These are phyloP conservation scores for Lasioglossum albipes DNA, from an alignment of 1,140 invertebrate genomes.

Conservation along the genomic window DNA sequence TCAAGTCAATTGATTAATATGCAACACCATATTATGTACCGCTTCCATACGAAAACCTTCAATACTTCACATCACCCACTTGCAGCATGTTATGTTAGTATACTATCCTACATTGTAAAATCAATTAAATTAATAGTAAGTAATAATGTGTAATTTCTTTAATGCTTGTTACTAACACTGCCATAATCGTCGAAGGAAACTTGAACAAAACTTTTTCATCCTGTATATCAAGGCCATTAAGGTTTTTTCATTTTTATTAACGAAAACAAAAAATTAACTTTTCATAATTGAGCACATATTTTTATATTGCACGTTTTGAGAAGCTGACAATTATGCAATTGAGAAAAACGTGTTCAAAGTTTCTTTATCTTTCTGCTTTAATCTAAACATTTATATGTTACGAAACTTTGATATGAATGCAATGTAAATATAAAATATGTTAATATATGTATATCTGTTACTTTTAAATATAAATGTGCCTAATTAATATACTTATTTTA, in stretches of 20 bases:
- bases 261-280: too few relatives aligned
- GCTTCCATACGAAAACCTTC: slow-evolving; percentile 53
- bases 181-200: neutral
- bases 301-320: too few relatives aligned
- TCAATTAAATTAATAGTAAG: slow-evolving; percentile 33
- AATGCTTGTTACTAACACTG: neutral
- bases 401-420: neutral
- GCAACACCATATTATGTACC: slow-evolving; percentile 52
- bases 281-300: too few relatives aligned
- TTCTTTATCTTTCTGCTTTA: neutral
- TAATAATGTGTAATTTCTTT: slow-evolving; percentile 6
- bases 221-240: neutral
- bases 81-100: slow-evolving; percentile 60
- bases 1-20: slow-evolving; percentile 67
- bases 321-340: too few relatives aligned
- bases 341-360: neutral
- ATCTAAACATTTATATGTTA: neutral
- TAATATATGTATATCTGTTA: slow-evolving; percentile 4
- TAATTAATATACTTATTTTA: slow-evolving; percentile 36
- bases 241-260: neutral
- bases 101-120: slow-evolving; percentile 41
- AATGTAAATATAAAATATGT: slow-evolving; percentile 2
- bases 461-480: slow-evolving; percentile 17
- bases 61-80: slow-evolving; percentile 50
- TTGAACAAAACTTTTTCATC: neutral